Percentiles rank a stretch among this genome's conserved stretches.
Evolutionary conservation across 1,140 invertebrate genomes (phyloP).

Genomic region (Drosophila arizonae): DNA sequence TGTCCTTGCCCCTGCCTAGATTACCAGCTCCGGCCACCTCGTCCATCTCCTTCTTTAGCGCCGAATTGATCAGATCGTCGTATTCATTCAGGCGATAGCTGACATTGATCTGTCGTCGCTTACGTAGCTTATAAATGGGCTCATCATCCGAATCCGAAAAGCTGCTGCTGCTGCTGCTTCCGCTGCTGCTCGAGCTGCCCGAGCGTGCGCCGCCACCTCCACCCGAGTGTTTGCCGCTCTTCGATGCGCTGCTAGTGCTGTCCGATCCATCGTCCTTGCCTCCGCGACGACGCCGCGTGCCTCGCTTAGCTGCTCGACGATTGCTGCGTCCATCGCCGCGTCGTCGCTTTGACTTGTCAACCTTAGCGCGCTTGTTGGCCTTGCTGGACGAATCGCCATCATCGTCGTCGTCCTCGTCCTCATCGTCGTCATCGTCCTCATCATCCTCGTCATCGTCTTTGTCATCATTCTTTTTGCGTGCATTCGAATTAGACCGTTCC

Average conservation of each 20-base stretch:
- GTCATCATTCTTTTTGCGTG: constrained; percentile 34
- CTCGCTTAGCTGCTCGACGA: constrained; percentile 57
- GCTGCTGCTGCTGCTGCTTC: constrained; percentile 81
- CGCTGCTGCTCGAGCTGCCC: constrained; percentile 74
- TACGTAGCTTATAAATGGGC: constrained; percentile 91
- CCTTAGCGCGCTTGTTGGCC: constrained; percentile 41
- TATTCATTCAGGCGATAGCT: constrained; percentile 96
- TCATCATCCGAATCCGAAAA: constrained; percentile 86
- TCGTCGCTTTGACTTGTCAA: constrained; percentile 62
- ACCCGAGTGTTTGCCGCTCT: constrained; percentile 48
- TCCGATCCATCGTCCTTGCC: constrained; percentile 40
- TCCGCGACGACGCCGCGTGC: constrained; percentile 64
- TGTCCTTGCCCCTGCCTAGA: constrained; percentile 93
- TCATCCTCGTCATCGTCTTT: constrained; percentile 52
- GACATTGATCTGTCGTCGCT: constrained; percentile 88
- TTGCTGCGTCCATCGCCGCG: constrained; percentile 76
- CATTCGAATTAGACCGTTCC: constrained; percentile 17
- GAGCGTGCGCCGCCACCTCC: constrained; percentile 26
- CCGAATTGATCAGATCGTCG: constrained; percentile 96
- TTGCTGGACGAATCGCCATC: constrained; percentile 38
- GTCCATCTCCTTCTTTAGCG: constrained; percentile 92
- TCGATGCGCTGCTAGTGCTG: constrained; percentile 50
- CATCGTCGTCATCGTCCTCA: constrained; percentile 30
- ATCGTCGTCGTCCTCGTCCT: constrained; percentile 43
- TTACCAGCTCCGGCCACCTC: constrained; percentile 89